Evolutionary conservation across 92 coral and sea anemone genomes (phyloP).

Genomic region (Blastomussa wellsi): DNA sequence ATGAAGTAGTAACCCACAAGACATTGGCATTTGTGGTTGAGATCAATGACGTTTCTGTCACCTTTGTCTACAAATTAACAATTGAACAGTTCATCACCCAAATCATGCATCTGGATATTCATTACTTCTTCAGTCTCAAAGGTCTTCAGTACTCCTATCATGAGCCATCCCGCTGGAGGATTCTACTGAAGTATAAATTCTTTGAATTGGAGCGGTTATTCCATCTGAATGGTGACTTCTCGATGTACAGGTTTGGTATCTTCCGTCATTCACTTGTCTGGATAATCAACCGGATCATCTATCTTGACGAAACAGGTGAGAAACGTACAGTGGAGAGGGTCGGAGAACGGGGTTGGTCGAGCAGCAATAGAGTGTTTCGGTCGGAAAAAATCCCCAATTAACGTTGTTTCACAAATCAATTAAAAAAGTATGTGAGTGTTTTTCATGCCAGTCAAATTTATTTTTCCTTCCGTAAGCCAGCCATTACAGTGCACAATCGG

Average conservation of each 20-base stretch:
- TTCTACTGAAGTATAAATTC: constrained; percentile 17
- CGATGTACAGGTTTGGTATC: constrained; percentile 12
- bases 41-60: constrained; percentile 29
- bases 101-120: constrained; percentile 16
- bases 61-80: constrained; percentile 28
- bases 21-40: constrained; percentile 30
- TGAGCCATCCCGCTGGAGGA: not conserved
- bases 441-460: too few relatives aligned
- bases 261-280: constrained; percentile 25
- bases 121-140: constrained; percentile 6
- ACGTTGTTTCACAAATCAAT: too few relatives aligned
- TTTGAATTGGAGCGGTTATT: constrained; percentile 12
- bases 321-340: too few relatives aligned
- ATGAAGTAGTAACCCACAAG: constrained; percentile 17
- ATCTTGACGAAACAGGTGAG: constrained; percentile 22
- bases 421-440: too few relatives aligned
- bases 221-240: constrained; percentile 7
- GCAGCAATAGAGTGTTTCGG: too few relatives aligned
- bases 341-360: too few relatives aligned
- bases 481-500: too few relatives aligned
- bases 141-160: not conserved
- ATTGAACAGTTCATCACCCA: constrained; percentile 23
- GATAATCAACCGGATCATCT: constrained; percentile 36
- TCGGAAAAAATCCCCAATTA: too few relatives aligned
- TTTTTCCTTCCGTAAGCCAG: too few relatives aligned